A percentile compares a stretch with the other conserved stretches of the same genome.
These are phyloP conservation scores for Podarcis cretensis DNA, from an alignment of 2,113 vertebrate species.

Conservation along the genomic window DNA sequence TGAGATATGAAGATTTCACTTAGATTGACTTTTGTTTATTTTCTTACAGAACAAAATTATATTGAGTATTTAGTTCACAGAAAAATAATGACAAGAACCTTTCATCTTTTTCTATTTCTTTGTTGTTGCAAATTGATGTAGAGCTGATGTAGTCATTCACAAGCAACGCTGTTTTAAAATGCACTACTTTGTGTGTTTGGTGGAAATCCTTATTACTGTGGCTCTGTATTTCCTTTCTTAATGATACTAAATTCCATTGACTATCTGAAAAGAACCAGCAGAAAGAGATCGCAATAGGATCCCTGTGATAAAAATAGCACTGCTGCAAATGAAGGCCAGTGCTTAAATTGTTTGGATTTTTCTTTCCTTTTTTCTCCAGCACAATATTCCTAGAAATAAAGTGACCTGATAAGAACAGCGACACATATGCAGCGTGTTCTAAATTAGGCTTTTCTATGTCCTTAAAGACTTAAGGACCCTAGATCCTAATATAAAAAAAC, in stretches of 20 bases:
- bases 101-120: slow-evolving; percentile 47
- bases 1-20: slow-evolving; percentile 46
- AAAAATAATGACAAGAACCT: slow-evolving; percentile 30
- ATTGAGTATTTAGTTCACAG: slow-evolving; percentile 34
- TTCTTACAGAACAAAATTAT: slow-evolving; percentile 49
- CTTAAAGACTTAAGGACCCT: not conserved
- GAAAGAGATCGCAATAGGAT: slow-evolving; percentile 49
- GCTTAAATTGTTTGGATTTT: slow-evolving; percentile 32
- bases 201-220: slow-evolving; percentile 49
- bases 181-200: slow-evolving; percentile 48
- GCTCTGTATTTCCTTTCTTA: slow-evolving; percentile 49
- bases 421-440: not conserved
- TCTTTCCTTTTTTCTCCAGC: slow-evolving; percentile 18
- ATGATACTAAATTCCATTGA: slow-evolving; percentile 63
- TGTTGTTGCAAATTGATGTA: slow-evolving; percentile 64
- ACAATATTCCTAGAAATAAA: slow-evolving; percentile 26
- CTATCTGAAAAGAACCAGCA: slow-evolving; percentile 60
- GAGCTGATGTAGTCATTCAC: slow-evolving; percentile 53
- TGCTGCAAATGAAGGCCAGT: slow-evolving; percentile 38
- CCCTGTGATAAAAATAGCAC: slow-evolving; percentile 44
- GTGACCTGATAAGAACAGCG: slow-evolving; percentile 12
- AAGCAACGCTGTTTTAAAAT: slow-evolving; percentile 62
- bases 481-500: not conserved
- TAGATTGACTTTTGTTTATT: slow-evolving; percentile 46
- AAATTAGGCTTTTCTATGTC: not conserved